A percentile compares a stretch with the other conserved stretches of the same genome.
Conservation (phyloP, 2,797 vertebrate species). For the Protosalanx chinensis region DNA sequence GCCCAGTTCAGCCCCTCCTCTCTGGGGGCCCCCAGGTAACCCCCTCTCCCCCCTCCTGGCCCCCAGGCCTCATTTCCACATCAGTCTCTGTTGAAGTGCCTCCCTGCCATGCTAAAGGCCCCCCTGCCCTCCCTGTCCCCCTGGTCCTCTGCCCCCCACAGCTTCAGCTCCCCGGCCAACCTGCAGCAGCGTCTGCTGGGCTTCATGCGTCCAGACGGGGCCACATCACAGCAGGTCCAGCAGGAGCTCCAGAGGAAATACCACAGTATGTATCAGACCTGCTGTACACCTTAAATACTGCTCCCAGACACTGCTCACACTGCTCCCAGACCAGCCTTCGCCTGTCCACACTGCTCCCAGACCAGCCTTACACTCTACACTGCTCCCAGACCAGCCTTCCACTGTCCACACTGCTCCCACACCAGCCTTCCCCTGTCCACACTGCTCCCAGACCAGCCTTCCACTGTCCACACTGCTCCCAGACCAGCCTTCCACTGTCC, state of each 20-base stretch:
- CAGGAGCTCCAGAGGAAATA: constrained; percentile 96
- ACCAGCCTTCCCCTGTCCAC: no score
- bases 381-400: no score
- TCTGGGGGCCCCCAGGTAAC: constrained; percentile 85
- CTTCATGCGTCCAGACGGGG: constrained; percentile 88
- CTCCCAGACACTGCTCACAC: not conserved
- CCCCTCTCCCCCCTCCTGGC: not conserved
- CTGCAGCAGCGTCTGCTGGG: constrained; percentile 90
- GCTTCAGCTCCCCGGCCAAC: constrained; percentile 85
- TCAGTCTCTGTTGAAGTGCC: not conserved
- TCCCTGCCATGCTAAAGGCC: not conserved
- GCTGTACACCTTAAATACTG: not conserved
- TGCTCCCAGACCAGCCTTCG: no score
- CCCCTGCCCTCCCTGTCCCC: constrained; percentile 13
- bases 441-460: no score
- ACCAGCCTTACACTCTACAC: no score
- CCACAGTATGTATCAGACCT: constrained; percentile 76
- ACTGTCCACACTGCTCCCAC: no score
- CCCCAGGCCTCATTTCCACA: not conserved
- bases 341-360: no score
- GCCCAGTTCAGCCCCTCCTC: constrained; percentile 90
- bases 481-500: no score
- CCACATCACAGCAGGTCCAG: constrained; percentile 91
- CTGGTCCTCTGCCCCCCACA: constrained; percentile 33
- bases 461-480: no score